Evolutionary conservation across 2,797 vertebrate species (phyloP).

Genomic region (Myioborus melanocephalus): DNA sequence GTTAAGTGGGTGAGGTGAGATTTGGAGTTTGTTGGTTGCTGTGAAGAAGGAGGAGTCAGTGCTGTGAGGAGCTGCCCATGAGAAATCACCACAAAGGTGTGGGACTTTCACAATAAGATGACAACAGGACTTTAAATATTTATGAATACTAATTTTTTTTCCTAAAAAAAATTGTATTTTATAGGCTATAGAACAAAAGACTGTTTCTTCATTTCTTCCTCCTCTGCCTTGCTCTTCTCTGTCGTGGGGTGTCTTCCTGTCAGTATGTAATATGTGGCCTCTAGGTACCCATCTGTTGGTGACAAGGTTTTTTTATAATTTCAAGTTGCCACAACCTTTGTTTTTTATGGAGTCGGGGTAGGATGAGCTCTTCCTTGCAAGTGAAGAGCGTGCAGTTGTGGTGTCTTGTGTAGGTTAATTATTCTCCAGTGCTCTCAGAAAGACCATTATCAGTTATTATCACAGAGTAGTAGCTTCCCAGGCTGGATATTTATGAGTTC

Average conservation of each 20-base stretch:
- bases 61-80: too few species aligned
- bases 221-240: not conserved
- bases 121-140: not conserved
- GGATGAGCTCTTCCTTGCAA: not conserved
- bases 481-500: not conserved
- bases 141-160: not conserved
- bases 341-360: not conserved
- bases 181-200: not conserved
- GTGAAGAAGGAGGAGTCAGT: too few species aligned
- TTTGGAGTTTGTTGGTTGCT: too few species aligned
- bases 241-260: not conserved
- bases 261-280: not conserved
- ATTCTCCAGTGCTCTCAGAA: not conserved
- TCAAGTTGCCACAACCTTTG: not conserved
- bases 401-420: not conserved
- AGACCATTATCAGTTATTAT: not conserved
- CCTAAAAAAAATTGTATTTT: not conserved
- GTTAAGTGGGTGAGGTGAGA: too few species aligned
- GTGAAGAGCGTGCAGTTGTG: not conserved
- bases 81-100: too few species aligned
- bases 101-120: too few species aligned
- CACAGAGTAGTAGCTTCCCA: not conserved
- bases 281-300: not conserved
- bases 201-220: not conserved
- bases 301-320: not conserved